These are phyloP conservation scores for Tribolium castaneum DNA, from an alignment of 1,140 invertebrate genomes.

Conservation along the genomic window DNA sequence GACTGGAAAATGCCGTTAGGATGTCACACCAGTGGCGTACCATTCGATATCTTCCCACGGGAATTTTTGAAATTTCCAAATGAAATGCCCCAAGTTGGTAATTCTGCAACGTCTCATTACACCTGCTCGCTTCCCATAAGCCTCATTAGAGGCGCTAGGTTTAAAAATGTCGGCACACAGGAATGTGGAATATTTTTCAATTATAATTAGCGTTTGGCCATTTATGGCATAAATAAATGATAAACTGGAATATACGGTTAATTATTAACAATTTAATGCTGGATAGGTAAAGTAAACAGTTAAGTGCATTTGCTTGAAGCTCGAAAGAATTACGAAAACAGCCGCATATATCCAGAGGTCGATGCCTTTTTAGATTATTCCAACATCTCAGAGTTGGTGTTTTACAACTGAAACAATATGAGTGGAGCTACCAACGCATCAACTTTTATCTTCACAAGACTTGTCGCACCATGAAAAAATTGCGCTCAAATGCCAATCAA, in stretches of 20 bases:
- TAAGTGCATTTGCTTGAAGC: constrained; percentile 21
- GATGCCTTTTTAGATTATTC: constrained; percentile 43
- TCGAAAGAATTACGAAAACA: constrained; percentile 22
- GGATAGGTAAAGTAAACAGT: constrained; percentile 31
- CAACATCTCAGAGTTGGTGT: constrained; percentile 21
- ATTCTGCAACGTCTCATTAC: background rate
- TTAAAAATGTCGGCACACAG: constrained; percentile 4
- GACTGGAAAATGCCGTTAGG: background rate
- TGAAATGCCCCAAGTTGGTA: background rate
- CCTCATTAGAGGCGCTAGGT: background rate
- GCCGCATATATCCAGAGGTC: constrained; percentile 25
- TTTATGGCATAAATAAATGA: background rate
- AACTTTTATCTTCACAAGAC: background rate
- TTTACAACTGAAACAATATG: constrained; percentile 11
- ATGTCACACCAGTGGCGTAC: too few species aligned
- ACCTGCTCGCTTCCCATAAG: constrained; percentile 21
- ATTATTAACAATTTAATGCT: constrained; percentile 18
- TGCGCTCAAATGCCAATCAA: background rate
- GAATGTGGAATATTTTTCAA: background rate
- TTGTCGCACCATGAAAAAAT: background rate
- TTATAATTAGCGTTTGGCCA: background rate
- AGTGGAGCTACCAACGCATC: constrained; percentile 15
- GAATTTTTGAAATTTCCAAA: background rate
- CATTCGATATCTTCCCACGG: background rate
- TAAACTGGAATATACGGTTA: constrained; percentile 28